Conservation (phyloP, 2,797 vertebrate genomes). For the Emydoidea blandingii region DNA sequence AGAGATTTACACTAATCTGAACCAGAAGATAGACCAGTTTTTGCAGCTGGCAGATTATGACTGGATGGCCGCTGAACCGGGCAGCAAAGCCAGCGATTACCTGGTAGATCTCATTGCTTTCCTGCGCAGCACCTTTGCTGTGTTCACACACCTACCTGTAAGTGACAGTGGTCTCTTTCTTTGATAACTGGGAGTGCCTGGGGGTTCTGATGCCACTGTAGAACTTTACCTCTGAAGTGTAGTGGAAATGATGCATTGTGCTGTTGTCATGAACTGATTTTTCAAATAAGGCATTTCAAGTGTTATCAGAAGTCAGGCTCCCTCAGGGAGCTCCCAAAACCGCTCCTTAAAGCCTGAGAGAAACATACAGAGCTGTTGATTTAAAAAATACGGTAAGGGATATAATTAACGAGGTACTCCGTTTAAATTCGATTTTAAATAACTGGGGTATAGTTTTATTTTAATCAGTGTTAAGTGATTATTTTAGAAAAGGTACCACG, state of each 20-base stretch:
- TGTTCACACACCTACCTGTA: conserved; percentile 97
- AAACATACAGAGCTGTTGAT: fast-evolving
- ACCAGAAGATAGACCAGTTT: conserved; percentile 98
- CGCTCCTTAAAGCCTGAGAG: fast-evolving
- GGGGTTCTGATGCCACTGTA: fast-evolving
- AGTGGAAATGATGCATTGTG: fast-evolving
- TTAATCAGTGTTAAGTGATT: no score
- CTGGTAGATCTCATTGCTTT: conserved; percentile 95
- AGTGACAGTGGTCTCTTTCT: conserved; percentile 62
- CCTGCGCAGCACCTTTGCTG: conserved; percentile 93
- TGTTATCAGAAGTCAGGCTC: fast-evolving
- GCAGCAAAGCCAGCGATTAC: conserved; percentile 89
- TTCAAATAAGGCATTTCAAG: not conserved
- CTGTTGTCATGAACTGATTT: fast-evolving
- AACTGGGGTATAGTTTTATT: no score
- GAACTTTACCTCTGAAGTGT: fast-evolving
- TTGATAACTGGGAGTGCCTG: fast-evolving
- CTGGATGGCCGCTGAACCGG: conserved; percentile 87
- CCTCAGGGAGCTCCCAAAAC: fast-evolving
- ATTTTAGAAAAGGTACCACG: no score
- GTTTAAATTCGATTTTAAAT: no score
- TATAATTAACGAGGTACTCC: no score
- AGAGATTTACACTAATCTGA: conserved; percentile 97
- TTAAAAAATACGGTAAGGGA: not conserved
- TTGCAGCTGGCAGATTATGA: conserved; percentile 96